These are phyloP conservation scores for Ophiothrix spiculata DNA, from an alignment of 35 echinoderm and acorn worm species.

Conservation along the genomic window DNA sequence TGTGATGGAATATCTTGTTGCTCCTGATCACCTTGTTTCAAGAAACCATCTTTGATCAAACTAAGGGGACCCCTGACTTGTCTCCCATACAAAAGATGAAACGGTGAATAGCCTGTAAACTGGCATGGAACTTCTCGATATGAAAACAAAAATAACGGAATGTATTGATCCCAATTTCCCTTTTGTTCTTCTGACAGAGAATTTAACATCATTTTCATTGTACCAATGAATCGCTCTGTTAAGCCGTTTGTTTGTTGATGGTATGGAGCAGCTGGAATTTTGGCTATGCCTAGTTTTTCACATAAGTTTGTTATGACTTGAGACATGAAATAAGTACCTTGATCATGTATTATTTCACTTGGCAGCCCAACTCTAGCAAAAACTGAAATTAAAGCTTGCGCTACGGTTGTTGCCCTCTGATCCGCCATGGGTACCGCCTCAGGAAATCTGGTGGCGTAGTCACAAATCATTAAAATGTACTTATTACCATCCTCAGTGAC, in stretches of 20 bases:
- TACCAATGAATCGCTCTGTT: constrained; percentile 16
- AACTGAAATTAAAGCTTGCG: neutral
- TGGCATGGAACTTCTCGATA: neutral
- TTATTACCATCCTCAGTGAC: neutral
- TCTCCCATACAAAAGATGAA: neutral
- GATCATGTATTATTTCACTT: constrained; percentile 39
- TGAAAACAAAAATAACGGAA: constrained; percentile 30
- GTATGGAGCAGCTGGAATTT: neutral
- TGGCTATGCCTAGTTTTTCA: neutral
- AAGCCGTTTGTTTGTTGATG: constrained; percentile 16
- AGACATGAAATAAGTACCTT: constrained; percentile 33
- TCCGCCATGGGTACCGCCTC: neutral
- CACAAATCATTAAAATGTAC: neutral
- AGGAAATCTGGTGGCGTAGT: neutral
- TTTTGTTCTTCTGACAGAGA: neutral
- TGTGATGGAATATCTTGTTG: too few relatives aligned
- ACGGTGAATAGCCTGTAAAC: neutral
- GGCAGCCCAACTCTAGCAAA: constrained; percentile 10
- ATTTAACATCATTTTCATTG: constrained; percentile 21
- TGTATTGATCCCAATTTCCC: constrained; percentile 24
- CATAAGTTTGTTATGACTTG: neutral
- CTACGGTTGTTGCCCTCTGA: neutral
- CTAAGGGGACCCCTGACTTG: neutral
- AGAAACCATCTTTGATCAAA: constrained; percentile 13
- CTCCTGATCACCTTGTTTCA: neutral